These are phyloP conservation scores for Apis laboriosa DNA, from an alignment of 1,140 invertebrate genomes.

Conservation along the genomic window DNA sequence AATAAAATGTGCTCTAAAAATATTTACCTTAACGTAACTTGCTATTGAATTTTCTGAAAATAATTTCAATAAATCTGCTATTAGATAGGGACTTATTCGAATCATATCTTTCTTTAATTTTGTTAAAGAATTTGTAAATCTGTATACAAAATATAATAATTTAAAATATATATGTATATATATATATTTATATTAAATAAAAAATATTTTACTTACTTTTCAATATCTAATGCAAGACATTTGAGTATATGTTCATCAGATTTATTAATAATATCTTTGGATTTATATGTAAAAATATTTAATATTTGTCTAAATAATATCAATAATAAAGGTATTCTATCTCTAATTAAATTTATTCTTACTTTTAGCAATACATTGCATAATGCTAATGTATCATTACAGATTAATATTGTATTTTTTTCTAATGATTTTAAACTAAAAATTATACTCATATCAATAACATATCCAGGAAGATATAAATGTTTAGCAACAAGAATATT, in stretches of 20 bases:
- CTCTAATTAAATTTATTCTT: constrained; percentile 59
- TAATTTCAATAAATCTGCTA: constrained; percentile 77
- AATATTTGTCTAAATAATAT: constrained; percentile 60
- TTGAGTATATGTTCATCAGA: constrained; percentile 46
- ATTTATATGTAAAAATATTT: constrained; percentile 55
- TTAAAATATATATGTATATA: constrained; percentile 17
- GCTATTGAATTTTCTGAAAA: constrained; percentile 75
- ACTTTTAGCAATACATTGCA: constrained; percentile 58
- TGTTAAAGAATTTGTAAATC: constrained; percentile 67
- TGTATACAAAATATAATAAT: constrained; percentile 46
- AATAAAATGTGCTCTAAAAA: background rate
- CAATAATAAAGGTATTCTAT: constrained; percentile 67
- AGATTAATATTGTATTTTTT: constrained; percentile 45
- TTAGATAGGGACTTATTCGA: constrained; percentile 74
- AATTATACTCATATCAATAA: constrained; percentile 59
- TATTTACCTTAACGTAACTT: constrained; percentile 77
- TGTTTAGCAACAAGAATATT: constrained; percentile 51
- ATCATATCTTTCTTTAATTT: constrained; percentile 76
- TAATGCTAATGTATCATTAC: constrained; percentile 51
- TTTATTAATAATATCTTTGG: constrained; percentile 44
- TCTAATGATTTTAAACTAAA: constrained; percentile 51
- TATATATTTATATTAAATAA: background rate
- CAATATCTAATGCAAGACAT: constrained; percentile 62
- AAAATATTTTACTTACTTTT: constrained; percentile 61
- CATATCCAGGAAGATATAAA: constrained; percentile 48